Evolutionary conservation across 2,113 vertebrate genomes (phyloP), one percentile per base, ranked within the genome.

Genomic region (Dipodomys stephensi): DNA sequence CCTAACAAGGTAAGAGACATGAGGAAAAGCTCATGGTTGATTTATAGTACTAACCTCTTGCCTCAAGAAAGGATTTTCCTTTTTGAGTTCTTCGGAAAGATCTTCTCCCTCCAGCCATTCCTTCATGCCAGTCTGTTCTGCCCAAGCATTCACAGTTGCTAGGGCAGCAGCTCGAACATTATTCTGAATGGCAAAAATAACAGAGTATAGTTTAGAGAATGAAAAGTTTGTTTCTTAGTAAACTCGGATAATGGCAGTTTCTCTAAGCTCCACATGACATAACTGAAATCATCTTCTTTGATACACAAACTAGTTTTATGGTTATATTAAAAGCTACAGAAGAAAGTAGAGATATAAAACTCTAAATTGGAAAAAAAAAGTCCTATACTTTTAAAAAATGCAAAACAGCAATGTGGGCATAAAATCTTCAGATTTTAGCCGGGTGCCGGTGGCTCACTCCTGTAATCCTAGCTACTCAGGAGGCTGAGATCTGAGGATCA

Each of bases 91-190:
- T 86, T 99, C 99, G n/a, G 99, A 99, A 60, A 99, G 94, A 80
- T 99, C 99, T 87, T 99, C 99, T 74, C 99, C 99, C 93, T 99
- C 99, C 71, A 99, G 94, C 99, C 99, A 99, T 32, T 99, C 99
- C 96, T 99, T 99, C 99, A 99, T 99, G 30, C 99, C 99, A 0
- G 99, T 99, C 96, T 99, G 99, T 88, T 99, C 99, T 87, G 99
- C 98, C 99, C 99, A 99, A 16, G 98, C 95, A 91, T 99, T 99
- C 88, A 99, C 98, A 9, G 99, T 99, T 2, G 98, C 96, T 95
- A 99, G 69, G 19, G 99, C 99, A 97, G 99, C 98, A 64, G 98
- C 98, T 92, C 99, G 98, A 91, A 99, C 98, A 0, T 99, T 99
- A 78, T 96, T 92, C 99, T 99, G 95, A 25, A 93, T 15, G 88